Evolutionary conservation across 2,888 invertebrate genomes (phyloP), one percentile per base, ranked within the genome.

Genomic region (Pyrrhia umbra): DNA sequence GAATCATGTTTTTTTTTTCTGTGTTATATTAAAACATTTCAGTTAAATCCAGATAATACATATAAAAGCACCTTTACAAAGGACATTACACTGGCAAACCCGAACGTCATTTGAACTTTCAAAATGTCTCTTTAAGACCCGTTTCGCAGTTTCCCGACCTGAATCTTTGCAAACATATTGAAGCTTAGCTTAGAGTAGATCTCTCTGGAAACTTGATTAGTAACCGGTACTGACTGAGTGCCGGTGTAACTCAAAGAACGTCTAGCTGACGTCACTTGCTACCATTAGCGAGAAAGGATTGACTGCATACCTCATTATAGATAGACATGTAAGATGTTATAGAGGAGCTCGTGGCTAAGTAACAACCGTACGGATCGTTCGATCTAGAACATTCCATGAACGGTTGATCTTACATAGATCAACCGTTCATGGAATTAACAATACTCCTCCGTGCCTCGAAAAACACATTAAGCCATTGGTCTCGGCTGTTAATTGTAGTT

Each of bases 81-180:
- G 15, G 21, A 54, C 43, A 57, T 45, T 56, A 62, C 6, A 34
- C 27, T n/a, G 23, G 27, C 9, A 20, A 45, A 40, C 37, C 58
- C 20, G 23, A 62, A 57, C 16, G 40, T 39, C 46, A 57, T 57
- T 73, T 25, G 43, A 58, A 71, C 60, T 76, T 76, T 27, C n/a
- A 42, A 61, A 61, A 76, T 49, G 20, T 47, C 60, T 55, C 43
- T 75, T 47, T 64, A 47, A 70, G 71, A 65, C 58, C 45, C 21
- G 16, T 27, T 43, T 55, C 30, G 37, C 54, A 58, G 37, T 61
- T 68, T 30, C 56, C 37, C 43, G 37, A 50, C 37, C 20, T 55
- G 51, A 58, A 39, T 52, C 40, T 23, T 34, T 18, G 25, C 60
- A 46, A 60, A 71, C 18, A 57, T 60, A 64, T 55, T 43, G 46